These are phyloP conservation scores for Zaprionus nigranus DNA, from an alignment of 1,140 invertebrate genomes.

Conservation along the genomic window DNA sequence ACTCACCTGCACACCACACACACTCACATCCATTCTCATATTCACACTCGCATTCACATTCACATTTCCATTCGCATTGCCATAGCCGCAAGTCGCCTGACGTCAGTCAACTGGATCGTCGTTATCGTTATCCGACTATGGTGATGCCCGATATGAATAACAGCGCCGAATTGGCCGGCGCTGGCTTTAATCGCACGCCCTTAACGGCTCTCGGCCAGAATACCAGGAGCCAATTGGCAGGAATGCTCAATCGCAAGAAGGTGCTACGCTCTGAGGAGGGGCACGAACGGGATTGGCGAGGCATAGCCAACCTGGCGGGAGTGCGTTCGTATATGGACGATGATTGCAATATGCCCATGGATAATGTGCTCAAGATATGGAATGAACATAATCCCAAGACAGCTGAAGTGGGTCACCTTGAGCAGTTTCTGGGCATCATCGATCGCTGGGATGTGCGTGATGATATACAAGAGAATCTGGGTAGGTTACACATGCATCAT, in stretches of 20 bases:
- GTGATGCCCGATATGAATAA: conserved; percentile 54
- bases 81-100: conserved; percentile 49
- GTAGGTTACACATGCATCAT: conserved; percentile 82
- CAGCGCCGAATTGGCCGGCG: conserved; percentile 13
- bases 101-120: conserved; percentile 71
- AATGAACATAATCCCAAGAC: conserved; percentile 76
- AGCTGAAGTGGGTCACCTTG: conserved; percentile 85
- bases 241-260: conserved; percentile 87
- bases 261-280: conserved; percentile 86
- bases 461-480: conserved; percentile 86
- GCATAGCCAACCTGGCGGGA: conserved; percentile 86
- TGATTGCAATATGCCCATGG: conserved; percentile 85
- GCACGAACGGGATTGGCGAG: conserved; percentile 89
- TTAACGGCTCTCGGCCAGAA: conserved; percentile 84
- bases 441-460: conserved; percentile 89
- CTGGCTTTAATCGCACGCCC: conserved; percentile 75
- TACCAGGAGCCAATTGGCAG: conserved; percentile 85
- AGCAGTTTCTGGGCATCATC: conserved; percentile 86
- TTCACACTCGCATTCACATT: conserved; percentile 25
- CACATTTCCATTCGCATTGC: conserved; percentile 31
- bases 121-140: conserved; percentile 66
- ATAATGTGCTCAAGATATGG: conserved; percentile 85
- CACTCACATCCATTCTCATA: conserved; percentile 17
- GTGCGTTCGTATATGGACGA: conserved; percentile 54
- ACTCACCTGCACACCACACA: conserved; percentile 16